These are phyloP conservation scores for Drosophila testacea DNA, from an alignment of 2,888 invertebrate species.

Conservation along the genomic window DNA sequence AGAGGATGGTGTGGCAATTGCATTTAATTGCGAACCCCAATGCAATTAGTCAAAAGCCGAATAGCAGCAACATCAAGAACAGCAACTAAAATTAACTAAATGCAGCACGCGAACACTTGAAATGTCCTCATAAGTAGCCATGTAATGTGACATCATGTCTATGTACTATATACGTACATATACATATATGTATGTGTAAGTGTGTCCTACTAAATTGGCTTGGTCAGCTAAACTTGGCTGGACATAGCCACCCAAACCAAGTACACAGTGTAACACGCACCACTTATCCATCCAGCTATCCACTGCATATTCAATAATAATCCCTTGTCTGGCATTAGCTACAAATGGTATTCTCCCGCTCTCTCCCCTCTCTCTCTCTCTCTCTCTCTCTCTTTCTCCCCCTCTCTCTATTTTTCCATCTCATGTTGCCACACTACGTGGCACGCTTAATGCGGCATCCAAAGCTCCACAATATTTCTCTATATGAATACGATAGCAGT, in stretches of 20 bases:
- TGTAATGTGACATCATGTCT: conserved; percentile 59
- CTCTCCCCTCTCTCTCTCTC: not conserved
- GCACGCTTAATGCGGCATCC: conserved; percentile 30
- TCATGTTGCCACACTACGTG: conserved; percentile 12
- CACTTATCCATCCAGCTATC: conserved; percentile 33
- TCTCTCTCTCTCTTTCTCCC: not conserved
- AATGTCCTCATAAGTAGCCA: conserved; percentile 57
- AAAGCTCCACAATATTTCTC: conserved; percentile 45
- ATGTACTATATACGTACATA: not conserved
- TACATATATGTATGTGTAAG: not conserved
- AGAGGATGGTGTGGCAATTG: conserved; percentile 39
- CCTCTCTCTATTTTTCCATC: not conserved
- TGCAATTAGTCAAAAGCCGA: conserved; percentile 70
- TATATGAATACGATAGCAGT: conserved; percentile 41
- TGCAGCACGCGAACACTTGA: conserved; percentile 59
- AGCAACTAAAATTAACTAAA: conserved; percentile 39
- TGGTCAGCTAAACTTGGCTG: conserved; percentile 37
- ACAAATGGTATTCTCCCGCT: conserved; percentile 33
- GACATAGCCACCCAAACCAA: not conserved
- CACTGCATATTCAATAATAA: conserved; percentile 55
- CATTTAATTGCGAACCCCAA: conserved; percentile 58
- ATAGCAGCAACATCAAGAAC: conserved; percentile 23
- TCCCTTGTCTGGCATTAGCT: conserved; percentile 49
- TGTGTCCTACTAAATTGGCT: conserved; percentile 38
- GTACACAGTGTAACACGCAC: conserved; percentile 19